These are phyloP conservation scores for Ibycter americanus DNA, from an alignment of 2,797 vertebrate species.

Conservation along the genomic window DNA sequence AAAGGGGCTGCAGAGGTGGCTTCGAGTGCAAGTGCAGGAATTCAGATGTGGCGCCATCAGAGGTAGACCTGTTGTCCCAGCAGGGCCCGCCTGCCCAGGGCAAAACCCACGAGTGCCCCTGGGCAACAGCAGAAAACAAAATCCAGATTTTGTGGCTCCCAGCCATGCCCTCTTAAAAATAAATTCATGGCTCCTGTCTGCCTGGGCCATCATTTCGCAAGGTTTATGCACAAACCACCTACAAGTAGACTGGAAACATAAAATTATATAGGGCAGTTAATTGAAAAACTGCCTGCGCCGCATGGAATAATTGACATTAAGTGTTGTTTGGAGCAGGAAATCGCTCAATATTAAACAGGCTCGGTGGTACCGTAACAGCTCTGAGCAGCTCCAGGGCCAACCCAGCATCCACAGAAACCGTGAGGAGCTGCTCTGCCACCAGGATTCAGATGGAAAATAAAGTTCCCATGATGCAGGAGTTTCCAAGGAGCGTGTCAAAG, in stretches of 20 bases:
- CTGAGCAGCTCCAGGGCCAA: neutral
- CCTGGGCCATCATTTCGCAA: neutral
- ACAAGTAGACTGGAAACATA: neutral
- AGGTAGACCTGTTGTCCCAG: neutral
- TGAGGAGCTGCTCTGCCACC: fast-evolving
- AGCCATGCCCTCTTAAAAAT: neutral
- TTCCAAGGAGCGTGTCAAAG: neutral
- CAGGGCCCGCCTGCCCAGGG: fast-evolving
- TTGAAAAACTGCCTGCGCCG: conserved; percentile 1
- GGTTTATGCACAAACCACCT: conserved; percentile 3
- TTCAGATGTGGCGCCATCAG: neutral
- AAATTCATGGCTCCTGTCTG: neutral
- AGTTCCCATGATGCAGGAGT: neutral
- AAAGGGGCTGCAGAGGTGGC: neutral
- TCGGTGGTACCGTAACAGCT: neutral
- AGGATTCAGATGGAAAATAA: neutral
- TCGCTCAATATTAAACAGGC: neutral
- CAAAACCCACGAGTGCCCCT: neutral
- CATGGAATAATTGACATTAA: neutral
- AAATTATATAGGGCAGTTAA: conserved; percentile 45
- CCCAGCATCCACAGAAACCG: neutral
- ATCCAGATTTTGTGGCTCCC: neutral
- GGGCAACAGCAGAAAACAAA: fast-evolving
- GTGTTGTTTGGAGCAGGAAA: neutral
- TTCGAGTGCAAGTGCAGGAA: neutral